Base-by-base conservation (phyloP, 2,113 vertebrate species). In the Mormoops blainvillei region DNA sequence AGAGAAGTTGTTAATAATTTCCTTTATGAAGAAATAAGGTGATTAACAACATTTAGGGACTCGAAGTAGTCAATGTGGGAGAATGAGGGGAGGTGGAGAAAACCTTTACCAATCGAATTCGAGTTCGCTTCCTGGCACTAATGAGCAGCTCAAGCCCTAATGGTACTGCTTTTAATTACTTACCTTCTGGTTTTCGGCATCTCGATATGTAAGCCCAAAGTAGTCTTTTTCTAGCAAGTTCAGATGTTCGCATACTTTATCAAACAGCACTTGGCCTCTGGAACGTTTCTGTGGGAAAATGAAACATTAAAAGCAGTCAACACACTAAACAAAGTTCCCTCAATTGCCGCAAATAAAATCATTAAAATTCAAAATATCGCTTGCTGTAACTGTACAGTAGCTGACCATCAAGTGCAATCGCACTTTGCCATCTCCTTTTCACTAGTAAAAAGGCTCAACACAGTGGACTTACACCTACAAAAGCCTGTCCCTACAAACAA, bases 191-290 rank as follows among this genome's bases (percentile, higher is more conserved):
- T 99, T 99, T 97, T 99, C 99, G 24, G 99, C 97, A 92, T 99
- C 99, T 96, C 99, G 99, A 98, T 99, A 99, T 0, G 99, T 99
- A 93, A 99, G 98, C 22, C 99, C 99, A 85, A 99, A 99, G 97
- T 99, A 99, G 98, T 99, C 99, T 98, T 99, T 99, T 98, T 99
- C 99, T 98, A 99, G 98, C 26, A 99, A 99, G 97, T 99, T 99
- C 93, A 99, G 99, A 97, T 99, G 99, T 70, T 99, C 99, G 0
- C 99, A 99, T 7, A 99, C 99, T 99, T 99, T 99, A 96, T 99
- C 99, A 2, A 99, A 99, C 1, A 99, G 98, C 84, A 99, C 96
- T 94, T 99, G 99, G 63, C 99, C 99, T 97, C 98, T 99, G 95
- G 99, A 99, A 93, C 99, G 99, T 96, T 99, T 99, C 99, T 99